Conservation (phyloP, 2,113 vertebrate species). For the Cyprinodon variegatus region DNA sequence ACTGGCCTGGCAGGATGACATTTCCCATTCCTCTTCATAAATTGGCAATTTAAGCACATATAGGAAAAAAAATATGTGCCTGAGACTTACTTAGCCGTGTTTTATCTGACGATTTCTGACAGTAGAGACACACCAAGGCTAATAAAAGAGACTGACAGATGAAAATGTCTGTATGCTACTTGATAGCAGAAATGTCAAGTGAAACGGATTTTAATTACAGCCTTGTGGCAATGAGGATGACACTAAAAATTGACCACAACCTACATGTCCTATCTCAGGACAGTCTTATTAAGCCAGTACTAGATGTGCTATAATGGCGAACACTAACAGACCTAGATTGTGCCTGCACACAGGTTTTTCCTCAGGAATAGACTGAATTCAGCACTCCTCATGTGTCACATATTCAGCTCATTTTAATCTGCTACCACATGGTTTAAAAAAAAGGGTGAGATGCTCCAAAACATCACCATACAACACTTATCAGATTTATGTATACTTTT, state of each 20-base stretch:
- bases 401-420: too few relatives aligned
- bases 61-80: conserved; percentile 45
- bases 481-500: too few relatives aligned
- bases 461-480: too few relatives aligned
- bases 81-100: conserved; percentile 36
- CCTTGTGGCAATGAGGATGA: conserved; percentile 5
- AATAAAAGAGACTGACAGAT: conserved; percentile 19
- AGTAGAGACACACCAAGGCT: conserved; percentile 25
- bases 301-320: background rate
- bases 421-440: too few relatives aligned
- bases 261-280: background rate
- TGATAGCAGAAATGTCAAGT: conserved; percentile 16
- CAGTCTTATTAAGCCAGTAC: background rate
- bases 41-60: conserved; percentile 63
- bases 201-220: conserved; percentile 38
- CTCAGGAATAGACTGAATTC: background rate
- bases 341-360: background rate
- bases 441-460: too few relatives aligned
- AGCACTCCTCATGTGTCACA: background rate
- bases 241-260: conserved; percentile 5
- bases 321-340: background rate
- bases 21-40: conserved; percentile 76
- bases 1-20: conserved; percentile 60
- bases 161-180: conserved; percentile 10
- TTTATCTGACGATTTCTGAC: conserved; percentile 49